phyloP scores from a whole-genome alignment of 2,888 invertebrate genomes.

The Rhorus exstirpatorius region DNA sequence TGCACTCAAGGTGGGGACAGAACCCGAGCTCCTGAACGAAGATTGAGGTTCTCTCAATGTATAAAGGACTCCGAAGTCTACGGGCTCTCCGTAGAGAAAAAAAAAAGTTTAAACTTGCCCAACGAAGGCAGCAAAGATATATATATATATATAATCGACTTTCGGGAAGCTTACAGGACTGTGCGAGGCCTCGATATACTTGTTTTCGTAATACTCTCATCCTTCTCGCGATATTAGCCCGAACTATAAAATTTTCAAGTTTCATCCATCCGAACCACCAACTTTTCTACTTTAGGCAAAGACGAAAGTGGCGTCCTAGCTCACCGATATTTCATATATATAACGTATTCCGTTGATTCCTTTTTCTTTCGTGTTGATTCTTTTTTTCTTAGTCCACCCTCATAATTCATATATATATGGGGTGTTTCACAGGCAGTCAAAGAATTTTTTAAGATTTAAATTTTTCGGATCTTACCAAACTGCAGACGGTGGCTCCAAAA shows the following conservation, averaged over 20 bases:
- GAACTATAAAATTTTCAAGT: constrained; percentile 56
- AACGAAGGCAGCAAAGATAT: constrained; percentile 20
- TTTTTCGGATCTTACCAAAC: background rate
- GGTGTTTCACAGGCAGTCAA: background rate
- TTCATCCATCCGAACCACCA: constrained; percentile 36
- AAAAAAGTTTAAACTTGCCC: constrained; percentile 63
- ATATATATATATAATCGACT: constrained; percentile 21
- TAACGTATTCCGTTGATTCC: constrained; percentile 12
- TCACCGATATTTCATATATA: constrained; percentile 40
- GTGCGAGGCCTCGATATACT: constrained; percentile 30
- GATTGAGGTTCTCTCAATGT: constrained; percentile 60
- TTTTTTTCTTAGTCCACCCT: constrained; percentile 1
- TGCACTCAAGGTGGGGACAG: constrained; percentile 18
- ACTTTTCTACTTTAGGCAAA: constrained; percentile 56
- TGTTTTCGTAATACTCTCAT: constrained; percentile 30
- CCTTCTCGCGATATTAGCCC: constrained; percentile 57
- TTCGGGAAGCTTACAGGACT: constrained; percentile 46
- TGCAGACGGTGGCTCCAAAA: too few relatives aligned
- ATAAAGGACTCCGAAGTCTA: constrained; percentile 45
- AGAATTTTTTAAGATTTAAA: background rate
- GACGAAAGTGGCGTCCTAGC: constrained; percentile 24
- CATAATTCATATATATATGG: background rate
- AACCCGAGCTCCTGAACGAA: constrained; percentile 51
- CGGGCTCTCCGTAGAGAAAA: constrained; percentile 13
- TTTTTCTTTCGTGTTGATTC: constrained; percentile 21